Evolutionary conservation across 2,113 vertebrate genomes (phyloP), one percentile per base, ranked within the genome.

Genomic region (Hippotragus niger): DNA sequence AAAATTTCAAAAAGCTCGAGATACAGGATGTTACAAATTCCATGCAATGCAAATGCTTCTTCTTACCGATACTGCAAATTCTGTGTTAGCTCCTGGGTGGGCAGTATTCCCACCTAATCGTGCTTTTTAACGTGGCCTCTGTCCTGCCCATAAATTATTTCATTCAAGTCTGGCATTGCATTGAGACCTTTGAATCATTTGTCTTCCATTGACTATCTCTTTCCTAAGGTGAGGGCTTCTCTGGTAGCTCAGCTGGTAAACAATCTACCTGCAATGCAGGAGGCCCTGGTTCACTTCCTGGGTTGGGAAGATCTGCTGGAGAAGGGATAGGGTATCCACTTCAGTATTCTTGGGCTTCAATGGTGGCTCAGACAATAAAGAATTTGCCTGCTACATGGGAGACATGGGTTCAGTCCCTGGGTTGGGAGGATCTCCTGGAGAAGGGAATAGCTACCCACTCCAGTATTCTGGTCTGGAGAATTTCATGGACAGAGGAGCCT

Each of bases 1-100:
- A 64, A 92, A 91, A 36, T 78, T 52, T 40, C 1, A 45, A 33
- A 5, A 43, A 83, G 71, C 64, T 74, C 3, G 0, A 88, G 25
- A 50, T 15, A 10, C 3, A 58, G 3, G 1, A 40, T 52, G 23
- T 62, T 47, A 58, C 0, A 15, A 12, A 47, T 52, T 15, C 0
- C 9, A 15, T 29, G 86, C 36, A 81, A 12, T 8, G 13, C 10
- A 81, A 14, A 62, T 29, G 4, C 3, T 47, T 29, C 15, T 83
- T 31, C 14, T 85, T 33, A 43, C 1, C 7, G 10, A 82, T 21
- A 57, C 15, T 47, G 2, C 25, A 90, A 60, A 90, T 0, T 31
- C 12, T 84, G 21, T 62, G 21, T 92, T 53, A 85, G 53, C 16
- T 50, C 50, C 27, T n/a, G 2, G 1, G 21, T 31, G 31, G 31